phyloP scores from a whole-genome alignment of 2,113 vertebrate species.

The Australoheros scitulus region DNA sequence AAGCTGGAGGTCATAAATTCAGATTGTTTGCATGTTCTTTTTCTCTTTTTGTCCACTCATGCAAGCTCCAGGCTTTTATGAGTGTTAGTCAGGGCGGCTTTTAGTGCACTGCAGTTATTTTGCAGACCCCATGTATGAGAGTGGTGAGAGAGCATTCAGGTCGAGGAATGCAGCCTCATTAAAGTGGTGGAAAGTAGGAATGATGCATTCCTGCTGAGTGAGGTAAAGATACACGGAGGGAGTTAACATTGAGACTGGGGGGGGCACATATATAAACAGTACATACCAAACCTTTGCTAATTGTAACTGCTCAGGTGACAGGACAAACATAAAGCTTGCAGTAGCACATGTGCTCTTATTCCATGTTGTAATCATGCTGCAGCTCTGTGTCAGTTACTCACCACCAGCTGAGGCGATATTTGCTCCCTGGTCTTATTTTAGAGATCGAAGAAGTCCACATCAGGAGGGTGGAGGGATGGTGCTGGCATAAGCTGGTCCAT shows the following conservation, averaged over 20 bases:
- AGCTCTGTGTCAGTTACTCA: neutral
- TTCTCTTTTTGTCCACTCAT: neutral
- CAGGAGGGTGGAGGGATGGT: neutral
- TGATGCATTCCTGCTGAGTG: slow-evolving; percentile 23
- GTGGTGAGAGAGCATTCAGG: neutral
- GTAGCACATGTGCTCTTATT: neutral
- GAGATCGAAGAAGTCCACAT: rapidly evolving
- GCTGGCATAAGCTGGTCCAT: neutral
- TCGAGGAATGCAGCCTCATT: slow-evolving; percentile 33
- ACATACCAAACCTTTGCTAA: too few relatives aligned
- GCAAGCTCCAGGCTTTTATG: slow-evolving; percentile 15
- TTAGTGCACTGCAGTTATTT: slow-evolving; percentile 9
- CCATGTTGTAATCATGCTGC: neutral
- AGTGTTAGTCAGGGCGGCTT: slow-evolving; percentile 10
- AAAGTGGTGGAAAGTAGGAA: slow-evolving; percentile 8
- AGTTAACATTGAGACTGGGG: neutral
- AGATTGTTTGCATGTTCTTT: neutral
- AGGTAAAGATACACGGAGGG: neutral
- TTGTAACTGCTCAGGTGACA: too few relatives aligned
- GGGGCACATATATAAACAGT: too few relatives aligned
- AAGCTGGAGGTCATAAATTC: neutral
- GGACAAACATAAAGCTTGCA: too few relatives aligned
- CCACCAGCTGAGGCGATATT: rapidly evolving
- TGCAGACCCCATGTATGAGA: neutral
- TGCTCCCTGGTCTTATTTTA: neutral